phyloP scores from a whole-genome alignment of 2,888 invertebrate species.

The Sphaeridia pumilis region DNA sequence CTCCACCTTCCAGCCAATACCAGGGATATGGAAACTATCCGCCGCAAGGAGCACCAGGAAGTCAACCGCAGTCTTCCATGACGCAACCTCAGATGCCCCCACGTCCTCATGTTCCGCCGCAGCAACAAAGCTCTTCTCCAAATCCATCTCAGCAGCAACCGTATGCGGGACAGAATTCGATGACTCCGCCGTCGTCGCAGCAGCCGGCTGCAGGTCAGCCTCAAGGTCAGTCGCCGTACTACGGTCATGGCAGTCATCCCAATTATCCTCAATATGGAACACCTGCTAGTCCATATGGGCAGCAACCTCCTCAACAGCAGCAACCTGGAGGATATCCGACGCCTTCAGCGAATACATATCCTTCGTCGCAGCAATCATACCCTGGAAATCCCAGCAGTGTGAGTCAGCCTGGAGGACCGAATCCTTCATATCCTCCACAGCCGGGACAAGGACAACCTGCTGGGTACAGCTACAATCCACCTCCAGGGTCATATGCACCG shows the following conservation, averaged over 20 bases:
- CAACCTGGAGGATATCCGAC: constrained; percentile 29
- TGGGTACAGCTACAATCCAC: constrained; percentile 38
- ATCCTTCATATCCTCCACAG: constrained; percentile 39
- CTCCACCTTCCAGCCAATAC: constrained; percentile 21
- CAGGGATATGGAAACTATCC: constrained; percentile 27
- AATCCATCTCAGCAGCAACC: constrained; percentile 12
- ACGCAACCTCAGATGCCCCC: constrained; percentile 20
- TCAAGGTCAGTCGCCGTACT: constrained; percentile 36
- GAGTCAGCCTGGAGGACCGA: constrained; percentile 24
- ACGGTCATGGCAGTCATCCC: constrained; percentile 27
- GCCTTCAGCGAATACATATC: constrained; percentile 26
- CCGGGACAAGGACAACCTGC: constrained; percentile 51
- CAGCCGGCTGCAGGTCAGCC: constrained; percentile 38
- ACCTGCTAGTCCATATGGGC: constrained; percentile 32
- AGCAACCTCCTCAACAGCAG: constrained; percentile 27
- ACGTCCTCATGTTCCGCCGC: constrained; percentile 17
- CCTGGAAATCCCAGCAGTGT: constrained; percentile 22
- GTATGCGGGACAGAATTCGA: constrained; percentile 42
- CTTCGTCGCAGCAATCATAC: constrained; percentile 27
- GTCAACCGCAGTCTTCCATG: constrained; percentile 25
- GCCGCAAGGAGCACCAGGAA: constrained; percentile 19
- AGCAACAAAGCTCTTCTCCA: constrained; percentile 12
- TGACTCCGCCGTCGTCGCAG: constrained; percentile 40
- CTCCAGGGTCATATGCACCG: constrained; percentile 48
- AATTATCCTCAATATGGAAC: constrained; percentile 30